These are phyloP conservation scores for Syndactyla subalaris DNA, from an alignment of 2,797 vertebrate genomes.

Conservation along the genomic window DNA sequence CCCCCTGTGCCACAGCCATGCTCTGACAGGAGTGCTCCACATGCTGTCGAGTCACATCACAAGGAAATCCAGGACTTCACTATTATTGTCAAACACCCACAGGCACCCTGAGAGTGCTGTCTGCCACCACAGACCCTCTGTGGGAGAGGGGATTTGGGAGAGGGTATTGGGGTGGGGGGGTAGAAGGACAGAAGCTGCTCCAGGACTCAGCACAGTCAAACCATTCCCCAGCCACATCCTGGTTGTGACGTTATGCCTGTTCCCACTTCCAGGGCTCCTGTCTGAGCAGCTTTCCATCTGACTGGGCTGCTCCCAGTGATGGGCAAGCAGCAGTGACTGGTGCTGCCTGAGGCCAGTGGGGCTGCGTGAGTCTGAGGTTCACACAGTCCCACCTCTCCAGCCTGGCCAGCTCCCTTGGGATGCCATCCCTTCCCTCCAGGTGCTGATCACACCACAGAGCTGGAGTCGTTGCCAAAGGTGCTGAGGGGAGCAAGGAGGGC, in stretches of 20 bases:
- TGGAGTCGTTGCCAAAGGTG: not conserved
- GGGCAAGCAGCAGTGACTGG: not conserved
- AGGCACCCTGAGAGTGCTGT: not conserved
- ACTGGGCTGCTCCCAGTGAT: not conserved
- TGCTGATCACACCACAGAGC: not conserved
- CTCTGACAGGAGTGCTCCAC: not conserved
- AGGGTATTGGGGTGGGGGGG: fast-evolving
- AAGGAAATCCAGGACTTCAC: not conserved
- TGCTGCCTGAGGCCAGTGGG: not conserved
- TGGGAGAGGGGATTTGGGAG: not conserved
- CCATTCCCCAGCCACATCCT: no score
- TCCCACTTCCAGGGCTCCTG: not conserved
- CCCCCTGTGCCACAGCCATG: not conserved
- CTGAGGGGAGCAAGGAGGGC: not conserved
- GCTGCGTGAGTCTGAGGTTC: not conserved
- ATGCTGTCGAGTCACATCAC: fast-evolving
- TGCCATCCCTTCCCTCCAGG: not conserved
- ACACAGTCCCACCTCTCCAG: not conserved
- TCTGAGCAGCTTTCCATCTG: fast-evolving
- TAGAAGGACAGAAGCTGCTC: no score
- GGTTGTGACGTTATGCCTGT: fast-evolving
- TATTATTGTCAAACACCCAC: not conserved
- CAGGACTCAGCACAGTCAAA: not conserved
- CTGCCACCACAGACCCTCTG: not conserved
- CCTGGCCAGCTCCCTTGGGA: not conserved